Evolutionary conservation across 2,797 vertebrate species (phyloP).

Genomic region (Catharus ustulatus): DNA sequence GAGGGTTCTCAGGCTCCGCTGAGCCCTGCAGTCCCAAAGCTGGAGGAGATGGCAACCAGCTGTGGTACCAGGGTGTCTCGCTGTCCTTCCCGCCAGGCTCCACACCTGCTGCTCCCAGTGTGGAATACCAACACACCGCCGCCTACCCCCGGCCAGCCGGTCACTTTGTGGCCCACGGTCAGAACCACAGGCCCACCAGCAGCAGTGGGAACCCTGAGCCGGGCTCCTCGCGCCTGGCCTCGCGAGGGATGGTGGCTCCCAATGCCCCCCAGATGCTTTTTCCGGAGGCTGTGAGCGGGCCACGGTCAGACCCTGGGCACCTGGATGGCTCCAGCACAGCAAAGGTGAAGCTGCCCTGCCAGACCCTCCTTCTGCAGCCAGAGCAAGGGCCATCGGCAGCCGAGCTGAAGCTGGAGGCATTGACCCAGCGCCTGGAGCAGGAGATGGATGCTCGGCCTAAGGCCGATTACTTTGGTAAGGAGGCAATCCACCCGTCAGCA

Average conservation of each 20-base stretch:
- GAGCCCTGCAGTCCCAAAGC: neutral
- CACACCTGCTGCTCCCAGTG: neutral
- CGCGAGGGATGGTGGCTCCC: neutral
- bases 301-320: neutral
- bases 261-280: constrained; percentile 20
- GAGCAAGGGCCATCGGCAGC: constrained; percentile 84
- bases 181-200: constrained; percentile 36
- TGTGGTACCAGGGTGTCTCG: constrained; percentile 53
- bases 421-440: constrained; percentile 91
- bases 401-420: constrained; percentile 91
- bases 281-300: neutral
- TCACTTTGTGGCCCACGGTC: constrained; percentile 41
- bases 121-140: constrained; percentile 33
- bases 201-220: neutral
- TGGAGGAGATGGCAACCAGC: neutral
- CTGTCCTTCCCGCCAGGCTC: constrained; percentile 45
- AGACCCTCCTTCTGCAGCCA: constrained; percentile 73
- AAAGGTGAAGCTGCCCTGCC: constrained; percentile 81
- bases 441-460: constrained; percentile 93
- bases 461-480: constrained; percentile 94
- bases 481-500: accelerated
- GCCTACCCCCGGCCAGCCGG: neutral
- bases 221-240: neutral
- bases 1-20: neutral
- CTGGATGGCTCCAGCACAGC: constrained; percentile 61